Evolutionary conservation across 1,140 invertebrate species (phyloP).

Genomic region (Cepaea nemoralis): DNA sequence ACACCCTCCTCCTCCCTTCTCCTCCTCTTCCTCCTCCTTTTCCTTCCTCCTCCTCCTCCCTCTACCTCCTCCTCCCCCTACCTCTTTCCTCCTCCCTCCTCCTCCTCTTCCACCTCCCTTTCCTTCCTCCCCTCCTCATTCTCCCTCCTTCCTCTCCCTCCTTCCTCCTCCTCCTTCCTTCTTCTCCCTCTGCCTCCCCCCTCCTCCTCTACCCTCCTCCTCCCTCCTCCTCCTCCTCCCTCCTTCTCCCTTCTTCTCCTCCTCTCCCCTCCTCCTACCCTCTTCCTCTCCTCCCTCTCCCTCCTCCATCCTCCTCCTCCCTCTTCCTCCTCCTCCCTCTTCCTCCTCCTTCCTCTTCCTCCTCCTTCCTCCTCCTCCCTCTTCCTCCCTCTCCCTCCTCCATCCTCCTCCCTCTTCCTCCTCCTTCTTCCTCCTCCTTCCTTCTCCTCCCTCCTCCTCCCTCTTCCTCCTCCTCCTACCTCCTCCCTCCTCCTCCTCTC

Average conservation of each 20-base stretch:
- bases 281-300: constrained; percentile 18
- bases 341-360: too few species aligned
- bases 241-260: constrained; percentile 4
- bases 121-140: background rate
- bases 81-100: background rate
- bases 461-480: too few species aligned
- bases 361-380: too few species aligned
- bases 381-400: too few species aligned
- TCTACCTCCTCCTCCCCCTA: background rate
- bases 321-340: background rate
- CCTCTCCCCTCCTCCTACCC: constrained; percentile 13
- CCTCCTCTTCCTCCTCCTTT: background rate
- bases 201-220: background rate
- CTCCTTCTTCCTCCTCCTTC: too few species aligned
- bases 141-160: background rate
- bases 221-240: background rate
- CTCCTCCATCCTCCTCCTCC: background rate
- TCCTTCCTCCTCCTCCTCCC: background rate
- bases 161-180: constrained; percentile 7
- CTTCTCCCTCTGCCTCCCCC: background rate
- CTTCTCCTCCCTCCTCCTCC: too few species aligned
- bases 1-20: too few species aligned
- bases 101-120: background rate
- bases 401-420: too few species aligned
- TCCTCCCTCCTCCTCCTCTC: too few species aligned